These are phyloP conservation scores for Platanista minor DNA, from an alignment of 2,113 vertebrate genomes.

Conservation along the genomic window DNA sequence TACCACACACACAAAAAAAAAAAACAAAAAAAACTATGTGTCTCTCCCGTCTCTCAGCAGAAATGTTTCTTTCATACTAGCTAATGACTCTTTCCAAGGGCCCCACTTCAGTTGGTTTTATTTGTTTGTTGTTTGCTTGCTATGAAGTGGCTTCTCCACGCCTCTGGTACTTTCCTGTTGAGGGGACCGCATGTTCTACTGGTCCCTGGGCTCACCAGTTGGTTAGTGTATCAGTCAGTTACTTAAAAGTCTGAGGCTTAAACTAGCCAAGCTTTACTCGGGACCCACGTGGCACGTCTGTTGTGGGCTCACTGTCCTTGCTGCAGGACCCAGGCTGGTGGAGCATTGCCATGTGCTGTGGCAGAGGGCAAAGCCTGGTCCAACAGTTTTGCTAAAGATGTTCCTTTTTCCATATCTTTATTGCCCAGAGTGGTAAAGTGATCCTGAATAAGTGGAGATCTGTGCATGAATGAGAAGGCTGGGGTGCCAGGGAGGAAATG, in stretches of 20 bases:
- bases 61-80: neutral
- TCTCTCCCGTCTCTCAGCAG: neutral
- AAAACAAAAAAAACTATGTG: neutral
- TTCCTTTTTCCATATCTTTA: accelerated
- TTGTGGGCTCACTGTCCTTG: accelerated
- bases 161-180: neutral
- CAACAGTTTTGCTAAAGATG: neutral
- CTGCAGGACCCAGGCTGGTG: accelerated
- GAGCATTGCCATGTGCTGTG: accelerated
- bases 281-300: accelerated
- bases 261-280: accelerated
- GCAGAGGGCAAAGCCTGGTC: neutral
- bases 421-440: too few species aligned
- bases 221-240: too few species aligned
- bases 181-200: accelerated
- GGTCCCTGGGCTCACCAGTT: accelerated
- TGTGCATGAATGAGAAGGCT: neutral
- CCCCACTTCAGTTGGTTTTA: accelerated
- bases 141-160: neutral
- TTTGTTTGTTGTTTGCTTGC: too few species aligned
- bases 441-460: neutral
- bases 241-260: neutral
- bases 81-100: too few species aligned
- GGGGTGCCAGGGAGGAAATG: neutral
- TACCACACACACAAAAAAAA: too few species aligned